Evolutionary conservation across 1,140 invertebrate genomes (phyloP).

Genomic region (Conopomorpha cramerella): DNA sequence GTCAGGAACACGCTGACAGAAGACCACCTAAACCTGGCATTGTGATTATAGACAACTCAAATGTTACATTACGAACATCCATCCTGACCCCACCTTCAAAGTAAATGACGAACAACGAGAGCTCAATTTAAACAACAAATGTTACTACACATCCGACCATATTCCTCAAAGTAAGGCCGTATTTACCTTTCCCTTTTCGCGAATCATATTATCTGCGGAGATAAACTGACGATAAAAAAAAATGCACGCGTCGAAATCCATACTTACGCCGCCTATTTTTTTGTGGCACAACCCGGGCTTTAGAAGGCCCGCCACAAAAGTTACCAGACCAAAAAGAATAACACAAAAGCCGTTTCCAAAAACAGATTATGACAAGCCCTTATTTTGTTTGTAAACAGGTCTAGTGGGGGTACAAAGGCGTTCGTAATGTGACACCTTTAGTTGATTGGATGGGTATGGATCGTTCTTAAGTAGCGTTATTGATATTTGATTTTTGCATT

Average conservation of each 20-base stretch:
- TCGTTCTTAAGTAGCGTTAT: constrained; percentile 33
- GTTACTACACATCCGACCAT: too few species aligned
- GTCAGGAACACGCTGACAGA: too few species aligned
- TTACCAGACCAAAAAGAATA: constrained; percentile 42
- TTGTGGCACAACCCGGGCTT: constrained; percentile 1
- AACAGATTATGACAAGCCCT: constrained; percentile 56
- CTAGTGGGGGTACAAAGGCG: constrained; percentile 24
- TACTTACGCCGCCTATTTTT: constrained; percentile 20
- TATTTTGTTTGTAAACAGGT: constrained; percentile 58
- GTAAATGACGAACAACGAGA: too few species aligned
- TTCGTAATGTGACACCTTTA: constrained; percentile 51
- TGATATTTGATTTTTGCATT: constrained; percentile 40
- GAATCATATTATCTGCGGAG: constrained; percentile 30
- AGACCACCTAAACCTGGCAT: too few species aligned
- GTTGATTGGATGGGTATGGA: constrained; percentile 40
- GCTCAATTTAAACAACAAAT: too few species aligned
- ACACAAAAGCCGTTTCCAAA: constrained; percentile 42
- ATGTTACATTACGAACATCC: too few species aligned
- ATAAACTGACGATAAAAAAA: constrained; percentile 37
- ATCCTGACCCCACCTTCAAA: too few species aligned
- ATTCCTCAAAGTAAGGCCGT: too few species aligned
- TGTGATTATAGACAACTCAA: too few species aligned
- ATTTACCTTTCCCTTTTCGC: constrained; percentile 40
- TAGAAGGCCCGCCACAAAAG: constrained; percentile 35
- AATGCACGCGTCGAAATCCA: constrained; percentile 52